Percentiles rank a stretch among this genome's conserved stretches.
phyloP scores from a whole-genome alignment of 1,140 invertebrate species.

The Pachyrhynchus sulphureomaculatus region DNA sequence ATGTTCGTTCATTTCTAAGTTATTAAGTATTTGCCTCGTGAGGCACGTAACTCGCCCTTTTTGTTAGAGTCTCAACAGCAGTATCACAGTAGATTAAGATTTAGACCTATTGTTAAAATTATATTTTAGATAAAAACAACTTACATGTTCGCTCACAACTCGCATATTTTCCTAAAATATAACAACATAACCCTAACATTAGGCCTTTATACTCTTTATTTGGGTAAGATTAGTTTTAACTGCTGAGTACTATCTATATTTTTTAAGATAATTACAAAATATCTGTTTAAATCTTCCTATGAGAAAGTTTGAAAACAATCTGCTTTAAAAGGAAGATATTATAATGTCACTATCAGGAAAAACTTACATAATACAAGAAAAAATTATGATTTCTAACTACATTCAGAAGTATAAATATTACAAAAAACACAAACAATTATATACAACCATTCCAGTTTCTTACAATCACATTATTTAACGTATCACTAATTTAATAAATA shows the following conservation, averaged over 20 bases:
- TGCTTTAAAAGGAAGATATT: neutral
- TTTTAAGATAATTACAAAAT: too few relatives aligned
- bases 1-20: slow-evolving; percentile 4
- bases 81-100: slow-evolving; percentile 19
- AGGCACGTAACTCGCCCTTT: slow-evolving; percentile 10
- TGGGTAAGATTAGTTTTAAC: too few relatives aligned
- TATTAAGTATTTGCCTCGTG: neutral
- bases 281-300: too few relatives aligned
- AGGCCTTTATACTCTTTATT: neutral
- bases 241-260: too few relatives aligned
- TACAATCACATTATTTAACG: neutral
- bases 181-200: slow-evolving; percentile 15
- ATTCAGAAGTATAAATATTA: neutral
- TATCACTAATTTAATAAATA: neutral
- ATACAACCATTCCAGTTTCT: neutral
- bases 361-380: slow-evolving; percentile 8
- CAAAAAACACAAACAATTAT: neutral
- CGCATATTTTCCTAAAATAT: slow-evolving; percentile 11
- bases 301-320: too few relatives aligned
- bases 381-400: slow-evolving; percentile 14
- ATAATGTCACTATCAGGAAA: neutral
- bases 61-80: neutral
- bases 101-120: slow-evolving; percentile 15
- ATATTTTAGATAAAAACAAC: neutral
- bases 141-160: slow-evolving; percentile 28